Percentiles rank a stretch among this genome's conserved stretches.
Evolutionary conservation across 2,888 invertebrate species (phyloP).

Genomic region (Thelaira solivaga): DNA sequence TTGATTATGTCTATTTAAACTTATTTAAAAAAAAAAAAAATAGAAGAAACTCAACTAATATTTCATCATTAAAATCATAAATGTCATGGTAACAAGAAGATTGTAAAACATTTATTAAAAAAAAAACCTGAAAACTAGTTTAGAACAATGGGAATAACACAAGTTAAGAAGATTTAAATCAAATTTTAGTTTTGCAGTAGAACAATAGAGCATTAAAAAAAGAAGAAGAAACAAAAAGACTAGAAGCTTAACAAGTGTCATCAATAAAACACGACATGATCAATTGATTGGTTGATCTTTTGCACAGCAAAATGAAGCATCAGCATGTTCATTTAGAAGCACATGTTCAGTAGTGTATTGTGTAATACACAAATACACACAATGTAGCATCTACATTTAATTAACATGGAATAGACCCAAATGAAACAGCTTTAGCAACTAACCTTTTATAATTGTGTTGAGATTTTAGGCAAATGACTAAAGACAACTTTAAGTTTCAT

Average conservation of each 20-base stretch:
- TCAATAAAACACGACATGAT: slow-evolving; percentile 42
- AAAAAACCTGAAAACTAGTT: background rate
- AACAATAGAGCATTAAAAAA: slow-evolving; percentile 28
- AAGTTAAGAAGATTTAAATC: slow-evolving; percentile 26
- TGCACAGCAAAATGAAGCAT: slow-evolving; percentile 1
- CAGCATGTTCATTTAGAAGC: too few species aligned
- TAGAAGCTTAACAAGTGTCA: slow-evolving; percentile 48
- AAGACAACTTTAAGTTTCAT: too few species aligned
- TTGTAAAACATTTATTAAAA: slow-evolving; percentile 4
- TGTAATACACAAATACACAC: background rate
- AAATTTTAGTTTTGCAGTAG: slow-evolving; percentile 22
- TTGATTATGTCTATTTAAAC: slow-evolving; percentile 18
- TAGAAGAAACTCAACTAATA: slow-evolving; percentile 17
- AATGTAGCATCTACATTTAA: slow-evolving; percentile 11
- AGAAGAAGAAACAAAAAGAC: too few species aligned
- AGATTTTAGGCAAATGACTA: background rate
- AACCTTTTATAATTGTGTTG: slow-evolving; percentile 54
- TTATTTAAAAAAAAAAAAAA: slow-evolving; percentile 9
- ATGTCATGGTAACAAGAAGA: slow-evolving; percentile 59
- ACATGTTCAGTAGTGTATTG: background rate
- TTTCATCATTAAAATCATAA: slow-evolving; percentile 52
- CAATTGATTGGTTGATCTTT: slow-evolving; percentile 12
- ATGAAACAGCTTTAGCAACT: slow-evolving; percentile 17
- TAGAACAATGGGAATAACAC: slow-evolving; percentile 15
- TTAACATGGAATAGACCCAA: slow-evolving; percentile 23